Evolutionary conservation across 2,113 vertebrate species (phyloP).

Genomic region (Syngnathus floridae): DNA sequence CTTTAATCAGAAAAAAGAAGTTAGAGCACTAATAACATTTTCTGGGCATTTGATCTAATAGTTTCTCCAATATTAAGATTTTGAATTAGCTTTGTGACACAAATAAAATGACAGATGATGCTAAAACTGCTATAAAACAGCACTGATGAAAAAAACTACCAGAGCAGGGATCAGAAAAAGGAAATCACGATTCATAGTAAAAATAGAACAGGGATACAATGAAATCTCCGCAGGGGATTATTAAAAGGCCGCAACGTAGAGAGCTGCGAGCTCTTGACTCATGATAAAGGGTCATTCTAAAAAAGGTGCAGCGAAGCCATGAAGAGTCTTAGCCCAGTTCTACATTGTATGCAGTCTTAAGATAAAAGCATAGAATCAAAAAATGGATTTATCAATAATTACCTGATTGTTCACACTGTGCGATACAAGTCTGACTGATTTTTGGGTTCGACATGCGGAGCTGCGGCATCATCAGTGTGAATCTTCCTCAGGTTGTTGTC

Average conservation of each 20-base stretch:
- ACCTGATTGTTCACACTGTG: not conserved
- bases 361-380: not conserved
- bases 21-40: not conserved
- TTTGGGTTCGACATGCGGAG: not conserved
- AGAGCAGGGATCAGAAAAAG: not conserved
- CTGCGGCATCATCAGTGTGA: not conserved
- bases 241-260: not conserved
- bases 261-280: not conserved
- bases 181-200: not conserved
- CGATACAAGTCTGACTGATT: not conserved
- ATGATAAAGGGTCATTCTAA: not conserved
- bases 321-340: not conserved
- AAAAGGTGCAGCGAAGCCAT: not conserved
- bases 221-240: not conserved
- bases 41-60: not conserved
- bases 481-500: not conserved
- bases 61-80: not conserved
- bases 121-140: not conserved
- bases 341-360: not conserved
- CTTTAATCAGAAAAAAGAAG: slow-evolving; percentile 4
- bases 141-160: no score
- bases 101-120: not conserved
- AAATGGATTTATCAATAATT: not conserved
- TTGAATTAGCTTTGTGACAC: not conserved
- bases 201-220: not conserved